Evolutionary conservation across 2,888 invertebrate species (phyloP).

Genomic region (Zygogramma bicolorata): DNA sequence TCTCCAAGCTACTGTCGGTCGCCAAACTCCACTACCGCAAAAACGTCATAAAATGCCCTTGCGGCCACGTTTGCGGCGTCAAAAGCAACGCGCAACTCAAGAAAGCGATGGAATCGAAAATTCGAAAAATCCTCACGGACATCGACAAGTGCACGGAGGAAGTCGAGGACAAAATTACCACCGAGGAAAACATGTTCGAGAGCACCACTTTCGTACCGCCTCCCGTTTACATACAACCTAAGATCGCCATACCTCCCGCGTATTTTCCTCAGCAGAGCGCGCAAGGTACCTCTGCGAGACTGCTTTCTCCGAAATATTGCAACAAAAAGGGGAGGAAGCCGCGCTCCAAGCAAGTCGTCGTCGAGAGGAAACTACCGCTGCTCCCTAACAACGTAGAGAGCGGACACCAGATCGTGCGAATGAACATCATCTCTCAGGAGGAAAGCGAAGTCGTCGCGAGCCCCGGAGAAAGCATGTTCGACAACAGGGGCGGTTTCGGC

Average conservation of each 20-base stretch:
- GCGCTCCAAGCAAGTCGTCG: constrained; percentile 75
- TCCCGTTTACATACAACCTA: constrained; percentile 41
- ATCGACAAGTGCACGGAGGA: constrained; percentile 42
- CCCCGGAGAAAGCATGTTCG: neutral
- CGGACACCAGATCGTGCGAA: constrained; percentile 67
- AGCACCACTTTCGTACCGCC: constrained; percentile 26
- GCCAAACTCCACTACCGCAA: constrained; percentile 67
- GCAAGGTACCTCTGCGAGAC: constrained; percentile 20
- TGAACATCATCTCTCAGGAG: constrained; percentile 64
- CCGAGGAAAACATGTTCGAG: constrained; percentile 41
- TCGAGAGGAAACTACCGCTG: constrained; percentile 80
- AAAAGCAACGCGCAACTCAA: constrained; percentile 48
- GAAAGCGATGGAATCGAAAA: constrained; percentile 43
- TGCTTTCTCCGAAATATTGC: constrained; percentile 62
- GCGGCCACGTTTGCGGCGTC: constrained; percentile 70
- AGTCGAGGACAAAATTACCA: constrained; percentile 33
- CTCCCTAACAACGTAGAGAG: constrained; percentile 70
- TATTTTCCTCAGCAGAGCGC: constrained; percentile 26
- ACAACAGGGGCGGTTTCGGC: constrained; percentile 13
- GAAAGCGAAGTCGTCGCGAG: constrained; percentile 11
- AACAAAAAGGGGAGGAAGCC: constrained; percentile 65
- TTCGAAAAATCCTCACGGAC: constrained; percentile 43
- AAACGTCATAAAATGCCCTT: constrained; percentile 68
- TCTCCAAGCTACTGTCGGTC: constrained; percentile 71
- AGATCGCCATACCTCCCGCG: constrained; percentile 27